Evolutionary conservation across 2,888 invertebrate genomes (phyloP).

Genomic region (Aphidoletes aphidimyza): DNA sequence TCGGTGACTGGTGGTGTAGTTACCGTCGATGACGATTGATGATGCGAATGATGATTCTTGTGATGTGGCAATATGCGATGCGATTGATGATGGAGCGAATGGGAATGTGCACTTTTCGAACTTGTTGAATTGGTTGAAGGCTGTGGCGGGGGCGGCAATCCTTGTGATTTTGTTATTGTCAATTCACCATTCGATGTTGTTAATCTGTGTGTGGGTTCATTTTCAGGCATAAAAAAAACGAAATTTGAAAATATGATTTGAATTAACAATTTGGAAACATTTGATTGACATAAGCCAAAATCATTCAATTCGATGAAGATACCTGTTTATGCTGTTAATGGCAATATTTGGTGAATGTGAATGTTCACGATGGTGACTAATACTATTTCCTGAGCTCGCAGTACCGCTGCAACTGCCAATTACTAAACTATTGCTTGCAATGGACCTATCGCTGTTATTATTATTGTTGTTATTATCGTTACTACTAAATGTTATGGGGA

Average conservation of each 20-base stretch:
- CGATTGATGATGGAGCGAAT: slow-evolving; percentile 59
- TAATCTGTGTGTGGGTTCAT: slow-evolving; percentile 67
- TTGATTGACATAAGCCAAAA: not conserved
- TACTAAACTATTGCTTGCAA: slow-evolving; percentile 35
- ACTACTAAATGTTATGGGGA: slow-evolving; percentile 62
- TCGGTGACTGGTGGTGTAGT: slow-evolving; percentile 73
- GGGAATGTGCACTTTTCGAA: slow-evolving; percentile 5
- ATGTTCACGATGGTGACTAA: slow-evolving; percentile 60
- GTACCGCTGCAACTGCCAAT: slow-evolving; percentile 18
- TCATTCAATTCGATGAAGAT: not conserved
- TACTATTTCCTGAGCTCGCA: slow-evolving; percentile 57
- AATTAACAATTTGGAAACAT: slow-evolving; percentile 57
- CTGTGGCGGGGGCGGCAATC: slow-evolving; percentile 66
- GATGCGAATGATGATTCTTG: slow-evolving; percentile 56
- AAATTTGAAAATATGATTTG: slow-evolving; percentile 51
- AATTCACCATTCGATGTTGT: slow-evolving; percentile 83
- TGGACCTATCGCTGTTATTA: slow-evolving; percentile 61
- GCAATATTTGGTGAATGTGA: slow-evolving; percentile 64
- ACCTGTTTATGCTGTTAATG: slow-evolving; percentile 76
- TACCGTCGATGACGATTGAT: slow-evolving; percentile 68
- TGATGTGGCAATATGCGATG: slow-evolving; percentile 56
- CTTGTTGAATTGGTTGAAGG: slow-evolving; percentile 57
- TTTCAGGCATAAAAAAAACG: slow-evolving; percentile 47
- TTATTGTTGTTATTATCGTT: slow-evolving; percentile 58
- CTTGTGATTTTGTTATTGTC: slow-evolving; percentile 82